Percentiles rank a stretch among this genome's conserved stretches.
Evolutionary conservation across 2,113 vertebrate genomes (phyloP).

Genomic region (Sceloporus tristichus): DNA sequence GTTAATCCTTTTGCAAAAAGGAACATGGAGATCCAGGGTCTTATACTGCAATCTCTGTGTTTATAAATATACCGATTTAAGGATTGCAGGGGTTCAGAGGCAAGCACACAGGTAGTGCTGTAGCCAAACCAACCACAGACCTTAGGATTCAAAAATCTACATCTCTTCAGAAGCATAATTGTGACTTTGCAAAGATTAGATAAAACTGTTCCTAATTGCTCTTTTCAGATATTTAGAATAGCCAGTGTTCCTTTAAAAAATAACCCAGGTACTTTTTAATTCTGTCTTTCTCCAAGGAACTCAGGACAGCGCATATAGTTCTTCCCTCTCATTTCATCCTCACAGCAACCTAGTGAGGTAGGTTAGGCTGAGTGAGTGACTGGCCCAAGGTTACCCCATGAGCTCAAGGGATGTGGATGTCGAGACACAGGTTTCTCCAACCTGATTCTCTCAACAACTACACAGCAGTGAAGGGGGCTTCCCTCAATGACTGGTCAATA

Average conservation of each 20-base stretch:
- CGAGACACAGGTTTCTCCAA: background rate
- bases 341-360: background rate
- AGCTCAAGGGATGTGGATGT: background rate
- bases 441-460: background rate
- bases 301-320: background rate
- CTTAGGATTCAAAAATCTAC: background rate
- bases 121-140: background rate
- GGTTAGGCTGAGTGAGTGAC: background rate
- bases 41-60: background rate
- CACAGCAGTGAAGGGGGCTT: background rate
- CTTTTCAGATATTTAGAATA: background rate
- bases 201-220: background rate
- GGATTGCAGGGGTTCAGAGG: background rate
- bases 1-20: background rate
- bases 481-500: background rate
- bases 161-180: background rate
- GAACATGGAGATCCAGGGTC: background rate
- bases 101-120: background rate
- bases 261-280: background rate
- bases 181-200: background rate
- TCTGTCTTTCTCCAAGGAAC: background rate
- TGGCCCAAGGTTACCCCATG: background rate
- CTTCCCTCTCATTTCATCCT: background rate
- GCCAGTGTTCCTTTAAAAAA: background rate
- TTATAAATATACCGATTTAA: background rate